Percentiles rank a stretch among this genome's conserved stretches.
Evolutionary conservation across 2,113 vertebrate genomes (phyloP).

Genomic region (Corythoichthys haematopterus): DNA sequence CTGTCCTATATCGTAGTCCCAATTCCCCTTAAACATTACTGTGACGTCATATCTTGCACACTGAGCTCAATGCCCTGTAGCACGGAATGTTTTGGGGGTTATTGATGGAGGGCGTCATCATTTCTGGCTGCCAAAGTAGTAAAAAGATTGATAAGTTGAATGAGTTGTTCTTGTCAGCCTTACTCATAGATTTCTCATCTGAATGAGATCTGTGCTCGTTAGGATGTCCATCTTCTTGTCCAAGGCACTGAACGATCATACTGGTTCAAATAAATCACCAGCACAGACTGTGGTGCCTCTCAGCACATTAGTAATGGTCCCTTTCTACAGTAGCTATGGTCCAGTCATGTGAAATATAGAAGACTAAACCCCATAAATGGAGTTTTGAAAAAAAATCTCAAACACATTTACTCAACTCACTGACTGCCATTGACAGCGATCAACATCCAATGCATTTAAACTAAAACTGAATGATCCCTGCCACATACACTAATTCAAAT

Average conservation of each 20-base stretch:
- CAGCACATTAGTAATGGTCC: neutral
- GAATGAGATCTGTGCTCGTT: slow-evolving; percentile 7
- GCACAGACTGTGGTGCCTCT: neutral
- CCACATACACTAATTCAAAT: no score
- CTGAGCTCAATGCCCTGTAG: neutral
- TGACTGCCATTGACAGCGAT: no score
- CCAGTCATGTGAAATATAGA: neutral
- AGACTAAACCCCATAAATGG: neutral
- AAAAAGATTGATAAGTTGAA: neutral
- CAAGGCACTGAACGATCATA: neutral
- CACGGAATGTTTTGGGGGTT: neutral
- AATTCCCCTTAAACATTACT: neutral
- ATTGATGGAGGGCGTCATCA: neutral
- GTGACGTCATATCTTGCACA: slow-evolving; percentile 1
- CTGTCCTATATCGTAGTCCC: neutral
- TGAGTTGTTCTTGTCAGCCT: neutral
- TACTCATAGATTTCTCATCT: neutral
- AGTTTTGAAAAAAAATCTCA: neutral
- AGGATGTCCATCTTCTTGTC: neutral
- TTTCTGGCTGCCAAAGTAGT: neutral
- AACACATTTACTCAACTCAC: neutral
- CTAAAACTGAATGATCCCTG: no score
- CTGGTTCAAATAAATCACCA: neutral
- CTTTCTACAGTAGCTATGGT: neutral
- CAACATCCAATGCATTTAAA: no score